These are phyloP conservation scores for Sminthopsis crassicaudata DNA, from an alignment of 2,113 vertebrate species.

Conservation along the genomic window DNA sequence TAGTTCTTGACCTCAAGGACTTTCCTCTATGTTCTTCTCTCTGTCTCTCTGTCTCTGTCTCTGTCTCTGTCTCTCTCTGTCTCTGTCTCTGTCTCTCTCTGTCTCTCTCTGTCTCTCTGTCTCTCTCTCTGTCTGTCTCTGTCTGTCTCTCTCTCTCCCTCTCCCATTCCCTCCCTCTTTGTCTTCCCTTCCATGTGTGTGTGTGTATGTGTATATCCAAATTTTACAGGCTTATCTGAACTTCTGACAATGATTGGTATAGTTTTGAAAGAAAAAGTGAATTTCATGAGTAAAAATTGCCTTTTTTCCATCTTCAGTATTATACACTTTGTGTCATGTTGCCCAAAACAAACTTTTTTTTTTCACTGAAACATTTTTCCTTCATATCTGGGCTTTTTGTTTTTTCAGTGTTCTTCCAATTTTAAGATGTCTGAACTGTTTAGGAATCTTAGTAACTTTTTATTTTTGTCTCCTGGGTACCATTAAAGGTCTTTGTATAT, in stretches of 20 bases:
- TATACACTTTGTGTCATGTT: not conserved
- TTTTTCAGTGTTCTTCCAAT: not conserved
- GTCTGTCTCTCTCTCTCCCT: too few species aligned
- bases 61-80: too few species aligned
- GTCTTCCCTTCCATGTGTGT: too few species aligned
- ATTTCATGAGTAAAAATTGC: not conserved
- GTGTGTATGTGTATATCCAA: too few species aligned
- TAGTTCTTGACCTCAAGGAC: not conserved
- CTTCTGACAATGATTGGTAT: not conserved
- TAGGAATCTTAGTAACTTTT: not conserved
- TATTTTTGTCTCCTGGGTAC: not conserved
- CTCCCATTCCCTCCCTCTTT: too few species aligned
- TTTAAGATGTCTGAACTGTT: not conserved
- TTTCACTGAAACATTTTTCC: not conserved
- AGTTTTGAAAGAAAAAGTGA: not conserved
- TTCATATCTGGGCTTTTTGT: not conserved
- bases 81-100: too few species aligned
- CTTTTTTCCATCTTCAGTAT: not conserved
- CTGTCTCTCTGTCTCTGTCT: too few species aligned
- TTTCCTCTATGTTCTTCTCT: too few species aligned
- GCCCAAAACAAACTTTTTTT: not conserved
- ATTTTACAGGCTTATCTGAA: not conserved
- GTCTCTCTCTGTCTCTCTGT: too few species aligned
- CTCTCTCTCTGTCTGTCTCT: too few species aligned
- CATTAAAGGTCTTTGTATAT: not conserved